Evolutionary conservation across 2,113 vertebrate species (phyloP).

Genomic region (Nycticryphes semicollaris): DNA sequence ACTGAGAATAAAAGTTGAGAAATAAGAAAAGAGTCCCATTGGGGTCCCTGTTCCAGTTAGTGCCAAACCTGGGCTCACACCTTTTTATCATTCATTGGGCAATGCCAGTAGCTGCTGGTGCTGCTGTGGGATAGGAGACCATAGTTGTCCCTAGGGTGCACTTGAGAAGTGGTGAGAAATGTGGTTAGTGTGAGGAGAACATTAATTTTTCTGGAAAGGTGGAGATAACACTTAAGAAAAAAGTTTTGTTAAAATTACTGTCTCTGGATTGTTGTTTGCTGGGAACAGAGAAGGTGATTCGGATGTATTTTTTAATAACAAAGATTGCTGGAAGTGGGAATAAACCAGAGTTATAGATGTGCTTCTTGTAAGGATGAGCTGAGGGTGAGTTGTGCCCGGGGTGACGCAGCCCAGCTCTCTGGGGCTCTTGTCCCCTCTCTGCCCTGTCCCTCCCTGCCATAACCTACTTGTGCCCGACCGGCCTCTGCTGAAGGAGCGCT

Average conservation of each 20-base stretch:
- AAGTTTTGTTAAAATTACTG: background rate
- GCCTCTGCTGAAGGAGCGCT: background rate
- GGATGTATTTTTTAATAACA: conserved; percentile 48
- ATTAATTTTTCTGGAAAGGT: background rate
- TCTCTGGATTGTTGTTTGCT: background rate
- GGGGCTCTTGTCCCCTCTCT: background rate
- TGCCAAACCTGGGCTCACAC: background rate
- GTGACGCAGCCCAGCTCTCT: background rate
- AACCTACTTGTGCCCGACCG: background rate
- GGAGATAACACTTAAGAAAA: background rate
- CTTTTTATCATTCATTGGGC: background rate
- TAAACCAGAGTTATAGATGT: conserved; percentile 10
- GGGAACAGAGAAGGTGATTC: background rate
- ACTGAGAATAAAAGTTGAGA: background rate
- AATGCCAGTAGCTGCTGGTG: background rate
- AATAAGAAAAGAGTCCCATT: background rate
- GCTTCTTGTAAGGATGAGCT: background rate
- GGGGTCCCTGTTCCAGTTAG: background rate
- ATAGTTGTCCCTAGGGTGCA: background rate
- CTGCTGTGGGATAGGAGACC: background rate
- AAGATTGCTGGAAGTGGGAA: background rate
- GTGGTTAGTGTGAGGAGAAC: background rate
- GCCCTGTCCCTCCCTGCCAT: background rate
- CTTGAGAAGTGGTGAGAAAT: background rate
- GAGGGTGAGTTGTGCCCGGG: background rate